phyloP scores from a whole-genome alignment of 2,888 invertebrate genomes.

The Platypus cylindrus region DNA sequence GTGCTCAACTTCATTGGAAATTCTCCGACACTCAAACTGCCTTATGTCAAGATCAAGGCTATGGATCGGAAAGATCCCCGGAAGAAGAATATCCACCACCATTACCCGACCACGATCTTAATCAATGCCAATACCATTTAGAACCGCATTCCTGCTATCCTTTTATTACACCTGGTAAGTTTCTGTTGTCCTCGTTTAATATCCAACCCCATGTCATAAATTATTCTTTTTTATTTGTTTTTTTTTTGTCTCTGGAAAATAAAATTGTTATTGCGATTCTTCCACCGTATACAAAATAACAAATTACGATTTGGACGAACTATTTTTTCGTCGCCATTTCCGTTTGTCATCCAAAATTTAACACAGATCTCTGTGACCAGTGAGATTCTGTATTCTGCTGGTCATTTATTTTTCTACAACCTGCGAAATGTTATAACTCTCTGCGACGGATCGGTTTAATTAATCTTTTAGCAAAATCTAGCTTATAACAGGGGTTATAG shows the following conservation, averaged over 20 bases:
- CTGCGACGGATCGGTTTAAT: conserved; percentile 4
- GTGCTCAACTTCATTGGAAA: conserved; percentile 35
- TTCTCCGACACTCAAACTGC: conserved; percentile 33
- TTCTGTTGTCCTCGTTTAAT: too few relatives aligned
- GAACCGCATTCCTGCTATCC: conserved; percentile 51
- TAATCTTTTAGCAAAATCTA: conserved; percentile 4
- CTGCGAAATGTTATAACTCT: conserved; percentile 4
- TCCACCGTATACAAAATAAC: too few relatives aligned
- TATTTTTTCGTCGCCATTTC: too few relatives aligned
- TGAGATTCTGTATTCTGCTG: conserved; percentile 3
- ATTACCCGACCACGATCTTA: conserved; percentile 40
- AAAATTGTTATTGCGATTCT: too few relatives aligned
- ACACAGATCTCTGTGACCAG: conserved; percentile 2
- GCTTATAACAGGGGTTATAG: too few relatives aligned
- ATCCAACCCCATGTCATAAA: too few relatives aligned
- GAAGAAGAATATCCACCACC: conserved; percentile 65
- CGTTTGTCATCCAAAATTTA: conserved; percentile 5
- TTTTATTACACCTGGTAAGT: conserved; percentile 56
- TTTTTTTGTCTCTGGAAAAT: too few relatives aligned
- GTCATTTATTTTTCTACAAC: conserved; percentile 5
- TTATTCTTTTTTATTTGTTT: too few relatives aligned
- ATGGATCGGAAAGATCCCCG: conserved; percentile 39
- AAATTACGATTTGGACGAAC: too few relatives aligned
- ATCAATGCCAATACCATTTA: conserved; percentile 45
- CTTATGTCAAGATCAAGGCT: conserved; percentile 29